Conservation (phyloP, 37 sponge, comb jelly and placozoan species). For the Bolinopsis microptera region DNA sequence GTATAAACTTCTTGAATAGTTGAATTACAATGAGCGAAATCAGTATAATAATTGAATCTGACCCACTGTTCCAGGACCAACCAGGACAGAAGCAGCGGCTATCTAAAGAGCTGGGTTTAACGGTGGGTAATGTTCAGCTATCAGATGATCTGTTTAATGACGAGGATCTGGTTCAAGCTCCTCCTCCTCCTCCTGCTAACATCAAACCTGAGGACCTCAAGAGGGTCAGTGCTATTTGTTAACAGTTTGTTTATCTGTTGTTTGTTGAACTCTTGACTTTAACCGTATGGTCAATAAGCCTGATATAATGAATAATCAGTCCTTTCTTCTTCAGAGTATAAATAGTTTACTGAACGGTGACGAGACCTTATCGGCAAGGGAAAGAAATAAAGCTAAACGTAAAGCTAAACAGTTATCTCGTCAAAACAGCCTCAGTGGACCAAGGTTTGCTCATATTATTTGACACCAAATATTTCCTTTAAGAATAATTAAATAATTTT, state of each 20-base stretch:
- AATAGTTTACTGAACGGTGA: background rate
- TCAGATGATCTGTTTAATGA: conserved; percentile 60
- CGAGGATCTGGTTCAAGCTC: background rate
- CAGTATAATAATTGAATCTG: too few species aligned
- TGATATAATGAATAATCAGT: too few species aligned
- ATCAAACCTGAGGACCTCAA: background rate
- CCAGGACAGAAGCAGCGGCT: conserved; percentile 21
- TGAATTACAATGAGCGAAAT: too few species aligned
- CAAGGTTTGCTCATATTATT: too few species aligned
- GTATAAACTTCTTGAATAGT: too few species aligned
- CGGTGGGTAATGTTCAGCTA: conserved; percentile 46
- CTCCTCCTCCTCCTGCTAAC: background rate
- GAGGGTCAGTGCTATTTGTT: too few species aligned
- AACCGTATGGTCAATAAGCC: too few species aligned
- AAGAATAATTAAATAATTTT: too few species aligned
- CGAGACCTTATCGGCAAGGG: conserved; percentile 69
- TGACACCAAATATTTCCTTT: too few species aligned
- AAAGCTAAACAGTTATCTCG: conserved; percentile 73
- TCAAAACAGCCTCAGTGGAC: conserved; percentile 48
- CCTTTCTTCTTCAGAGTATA: conserved; percentile 46
- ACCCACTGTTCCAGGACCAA: conserved; percentile 18
- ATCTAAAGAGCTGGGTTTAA: conserved; percentile 43
- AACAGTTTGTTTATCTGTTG: too few species aligned
- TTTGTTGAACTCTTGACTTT: too few species aligned
- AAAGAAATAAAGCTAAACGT: conserved; percentile 84